These are phyloP conservation scores for Plebejus argus DNA, from an alignment of 2,888 invertebrate species.

Conservation along the genomic window DNA sequence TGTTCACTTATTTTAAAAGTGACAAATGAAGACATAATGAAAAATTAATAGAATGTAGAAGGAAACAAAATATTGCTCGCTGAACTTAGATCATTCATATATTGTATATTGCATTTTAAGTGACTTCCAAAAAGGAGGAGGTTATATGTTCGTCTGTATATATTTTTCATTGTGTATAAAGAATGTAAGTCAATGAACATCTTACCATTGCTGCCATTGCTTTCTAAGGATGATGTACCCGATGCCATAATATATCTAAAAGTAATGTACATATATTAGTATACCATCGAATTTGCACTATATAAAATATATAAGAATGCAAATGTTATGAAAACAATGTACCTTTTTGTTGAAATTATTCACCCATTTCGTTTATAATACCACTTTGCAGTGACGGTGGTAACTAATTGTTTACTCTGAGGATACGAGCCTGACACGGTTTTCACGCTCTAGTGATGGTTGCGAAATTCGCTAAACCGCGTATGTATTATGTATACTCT, in stretches of 20 bases:
- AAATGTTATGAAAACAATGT: constrained; percentile 19
- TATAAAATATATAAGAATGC: not conserved
- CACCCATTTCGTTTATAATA: constrained; percentile 15
- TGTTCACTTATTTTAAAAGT: too few relatives aligned
- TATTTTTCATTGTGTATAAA: too few relatives aligned
- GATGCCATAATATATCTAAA: constrained; percentile 85
- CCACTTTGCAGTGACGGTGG: constrained; percentile 1
- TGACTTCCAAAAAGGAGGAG: too few relatives aligned
- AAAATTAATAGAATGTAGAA: too few relatives aligned
- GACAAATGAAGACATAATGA: too few relatives aligned
- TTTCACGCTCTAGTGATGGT: constrained; percentile 76
- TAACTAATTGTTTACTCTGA: constrained; percentile 47
- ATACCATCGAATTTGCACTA: not conserved
- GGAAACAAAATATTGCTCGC: too few relatives aligned
- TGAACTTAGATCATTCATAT: too few relatives aligned
- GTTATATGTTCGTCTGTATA: too few relatives aligned
- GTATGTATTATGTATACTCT: constrained; percentile 51
- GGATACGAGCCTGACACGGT: constrained; percentile 72
- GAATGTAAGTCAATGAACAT: not conserved
- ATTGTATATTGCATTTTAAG: too few relatives aligned
- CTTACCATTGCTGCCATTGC: constrained; percentile 87
- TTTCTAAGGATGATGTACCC: constrained; percentile 88
- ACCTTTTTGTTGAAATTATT: constrained; percentile 29
- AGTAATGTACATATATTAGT: constrained; percentile 42
- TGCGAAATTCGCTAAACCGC: constrained; percentile 69